Conservation (phyloP, 2,113 vertebrate genomes). For the Salvelinus namaycush region DNA sequence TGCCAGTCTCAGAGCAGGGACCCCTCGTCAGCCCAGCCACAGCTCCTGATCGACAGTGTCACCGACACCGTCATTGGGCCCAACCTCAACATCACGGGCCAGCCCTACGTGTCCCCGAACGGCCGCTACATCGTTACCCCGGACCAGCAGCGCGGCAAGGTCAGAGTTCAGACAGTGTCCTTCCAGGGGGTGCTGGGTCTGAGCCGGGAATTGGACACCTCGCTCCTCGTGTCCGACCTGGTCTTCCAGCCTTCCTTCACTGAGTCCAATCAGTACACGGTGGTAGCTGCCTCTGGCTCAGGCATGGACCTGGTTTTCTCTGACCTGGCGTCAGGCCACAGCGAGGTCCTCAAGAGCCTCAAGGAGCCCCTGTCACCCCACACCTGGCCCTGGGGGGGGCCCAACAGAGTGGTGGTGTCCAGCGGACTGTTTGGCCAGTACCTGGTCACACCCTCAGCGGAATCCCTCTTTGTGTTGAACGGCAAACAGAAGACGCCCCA, state of each 20-base stretch:
- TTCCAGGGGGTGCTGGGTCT: constrained; percentile 79
- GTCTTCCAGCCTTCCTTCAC: constrained; percentile 90
- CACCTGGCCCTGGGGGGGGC: constrained; percentile 82
- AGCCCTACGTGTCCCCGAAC: constrained; percentile 81
- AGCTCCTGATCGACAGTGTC: constrained; percentile 89
- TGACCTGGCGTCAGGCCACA: constrained; percentile 82
- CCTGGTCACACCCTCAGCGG: constrained; percentile 84
- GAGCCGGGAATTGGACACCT: constrained; percentile 69
- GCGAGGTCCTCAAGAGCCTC: constrained; percentile 78
- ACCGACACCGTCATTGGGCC: constrained; percentile 83
- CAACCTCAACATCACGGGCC: constrained; percentile 75
- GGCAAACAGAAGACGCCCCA: constrained; percentile 84
- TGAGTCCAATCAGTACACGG: constrained; percentile 80
- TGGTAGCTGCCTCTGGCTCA: constrained; percentile 80
- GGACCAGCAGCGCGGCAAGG: constrained; percentile 56
- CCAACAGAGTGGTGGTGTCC: constrained; percentile 83
- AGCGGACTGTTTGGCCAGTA: constrained; percentile 93
- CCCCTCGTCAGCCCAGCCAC: constrained; percentile 26
- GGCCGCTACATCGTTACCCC: constrained; percentile 85
- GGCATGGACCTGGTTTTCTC: constrained; percentile 84
- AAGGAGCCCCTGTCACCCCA: constrained; percentile 78
- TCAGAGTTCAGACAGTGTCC: constrained; percentile 84
- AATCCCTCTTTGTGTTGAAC: constrained; percentile 88
- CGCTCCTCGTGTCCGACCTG: constrained; percentile 77
- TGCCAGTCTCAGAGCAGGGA: constrained; percentile 76